A percentile compares a stretch with the other conserved stretches of the same genome.
Evolutionary conservation across 1,140 invertebrate genomes (phyloP).

Genomic region (Heliconius himera): DNA sequence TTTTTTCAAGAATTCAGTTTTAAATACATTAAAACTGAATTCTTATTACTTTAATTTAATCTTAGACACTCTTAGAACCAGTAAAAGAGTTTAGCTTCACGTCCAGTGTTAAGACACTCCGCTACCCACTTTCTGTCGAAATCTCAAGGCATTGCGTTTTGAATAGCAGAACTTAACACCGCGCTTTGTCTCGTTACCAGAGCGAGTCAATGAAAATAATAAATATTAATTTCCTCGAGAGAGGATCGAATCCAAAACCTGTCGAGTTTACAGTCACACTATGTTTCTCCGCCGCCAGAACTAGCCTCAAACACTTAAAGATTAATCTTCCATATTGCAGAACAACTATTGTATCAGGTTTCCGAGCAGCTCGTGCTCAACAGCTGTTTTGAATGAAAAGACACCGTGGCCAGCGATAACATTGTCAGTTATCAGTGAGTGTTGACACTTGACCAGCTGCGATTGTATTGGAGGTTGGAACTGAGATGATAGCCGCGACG

Average conservation of each 20-base stretch:
- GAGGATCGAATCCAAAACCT: too few species aligned
- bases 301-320: not conserved
- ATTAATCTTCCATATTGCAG: slow-evolving; percentile 5
- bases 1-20: not conserved
- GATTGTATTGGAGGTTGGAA: slow-evolving; percentile 28
- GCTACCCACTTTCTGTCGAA: too few species aligned
- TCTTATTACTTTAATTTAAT: not conserved
- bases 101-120: too few species aligned
- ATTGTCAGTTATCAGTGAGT: slow-evolving; percentile 42
- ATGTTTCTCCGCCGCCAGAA: too few species aligned
- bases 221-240: too few species aligned
- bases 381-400: slow-evolving; percentile 39
- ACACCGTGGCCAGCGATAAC: slow-evolving; percentile 39
- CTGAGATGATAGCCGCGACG: slow-evolving; percentile 22
- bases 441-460: slow-evolving; percentile 39
- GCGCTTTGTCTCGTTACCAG: too few species aligned
- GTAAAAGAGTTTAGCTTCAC: too few species aligned
- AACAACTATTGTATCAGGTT: slow-evolving; percentile 17
- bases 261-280: too few species aligned
- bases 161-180: too few species aligned
- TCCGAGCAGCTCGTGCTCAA: slow-evolving; percentile 24
- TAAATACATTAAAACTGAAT: not conserved
- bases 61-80: not conserved
- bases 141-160: too few species aligned
- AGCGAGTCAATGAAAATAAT: too few species aligned